Evolutionary conservation across 2,888 invertebrate genomes (phyloP).

Genomic region (Xylocampa areola): DNA sequence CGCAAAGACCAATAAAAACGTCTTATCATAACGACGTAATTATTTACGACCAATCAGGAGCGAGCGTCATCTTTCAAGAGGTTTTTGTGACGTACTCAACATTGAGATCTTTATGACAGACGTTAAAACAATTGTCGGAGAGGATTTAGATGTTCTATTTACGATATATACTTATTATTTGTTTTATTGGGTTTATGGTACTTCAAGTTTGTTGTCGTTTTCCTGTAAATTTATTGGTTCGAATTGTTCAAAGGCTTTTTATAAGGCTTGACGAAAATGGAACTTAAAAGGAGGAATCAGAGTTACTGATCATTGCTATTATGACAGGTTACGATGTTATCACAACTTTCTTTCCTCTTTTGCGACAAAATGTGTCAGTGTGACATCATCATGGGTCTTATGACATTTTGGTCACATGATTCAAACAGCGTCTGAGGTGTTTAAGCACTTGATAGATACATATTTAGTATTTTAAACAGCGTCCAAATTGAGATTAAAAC

Average conservation of each 20-base stretch:
- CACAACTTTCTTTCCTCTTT: too few relatives aligned
- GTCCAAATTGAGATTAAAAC: too few relatives aligned
- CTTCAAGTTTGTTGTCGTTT: conserved; percentile 7
- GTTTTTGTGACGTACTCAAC: conserved; percentile 30
- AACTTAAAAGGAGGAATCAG: conserved; percentile 15
- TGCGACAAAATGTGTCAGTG: too few relatives aligned
- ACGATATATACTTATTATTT: conserved; percentile 10
- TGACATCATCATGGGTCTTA: too few relatives aligned
- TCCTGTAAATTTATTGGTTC: conserved; percentile 16
- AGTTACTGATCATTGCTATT: not conserved
- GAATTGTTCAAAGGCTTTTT: conserved; percentile 16
- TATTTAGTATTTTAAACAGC: too few relatives aligned
- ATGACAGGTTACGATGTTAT: too few relatives aligned
- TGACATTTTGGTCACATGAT: too few relatives aligned
- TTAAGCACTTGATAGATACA: too few relatives aligned
- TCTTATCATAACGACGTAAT: conserved; percentile 48
- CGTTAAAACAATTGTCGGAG: conserved; percentile 32
- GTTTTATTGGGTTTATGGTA: conserved; percentile 12
- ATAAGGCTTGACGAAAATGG: conserved; percentile 3
- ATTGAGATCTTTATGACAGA: conserved; percentile 38
- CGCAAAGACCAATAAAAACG: conserved; percentile 56
- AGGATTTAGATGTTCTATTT: conserved; percentile 22
- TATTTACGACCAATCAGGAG: conserved; percentile 56
- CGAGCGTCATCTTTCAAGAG: conserved; percentile 29
- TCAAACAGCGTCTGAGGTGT: too few relatives aligned